phyloP scores from a whole-genome alignment of 37 sponge, comb jelly and placozoan species.

The Theonella swinhoei region DNA sequence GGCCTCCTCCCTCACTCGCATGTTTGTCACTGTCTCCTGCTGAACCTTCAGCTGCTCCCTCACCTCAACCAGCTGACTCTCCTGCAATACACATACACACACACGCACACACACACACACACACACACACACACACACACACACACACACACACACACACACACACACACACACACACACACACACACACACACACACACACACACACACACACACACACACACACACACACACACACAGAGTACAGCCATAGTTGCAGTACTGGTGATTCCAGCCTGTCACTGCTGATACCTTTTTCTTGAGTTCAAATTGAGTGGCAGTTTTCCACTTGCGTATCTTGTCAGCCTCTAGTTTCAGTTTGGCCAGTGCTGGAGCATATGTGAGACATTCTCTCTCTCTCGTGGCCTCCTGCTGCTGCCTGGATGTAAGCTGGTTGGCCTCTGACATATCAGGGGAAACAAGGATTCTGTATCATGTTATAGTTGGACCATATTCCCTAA shows the following conservation, averaged over 20 bases:
- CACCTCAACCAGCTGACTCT: constrained; percentile 53
- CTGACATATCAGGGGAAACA: not conserved
- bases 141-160: too few species aligned
- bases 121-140: too few species aligned
- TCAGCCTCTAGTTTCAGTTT: constrained; percentile 93
- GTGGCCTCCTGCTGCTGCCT: not conserved
- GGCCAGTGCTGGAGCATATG: not conserved
- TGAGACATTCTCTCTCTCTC: too few species aligned
- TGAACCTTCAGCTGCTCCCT: constrained; percentile 42
- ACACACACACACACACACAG: too few species aligned
- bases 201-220: too few species aligned
- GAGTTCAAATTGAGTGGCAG: constrained; percentile 81
- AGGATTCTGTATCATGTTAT: too few species aligned
- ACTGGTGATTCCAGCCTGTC: too few species aligned
- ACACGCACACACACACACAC: not conserved
- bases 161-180: too few species aligned
- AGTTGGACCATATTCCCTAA: too few species aligned
- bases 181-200: too few species aligned
- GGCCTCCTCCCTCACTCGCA: constrained; percentile 44
- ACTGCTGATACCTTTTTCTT: constrained; percentile 73
- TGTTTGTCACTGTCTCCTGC: constrained; percentile 42
- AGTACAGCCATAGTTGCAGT: too few species aligned
- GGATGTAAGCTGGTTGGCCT: not conserved
- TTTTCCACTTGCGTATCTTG: constrained; percentile 94
- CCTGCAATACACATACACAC: constrained; percentile 7